Evolutionary conservation across 2,113 vertebrate species (phyloP).

Genomic region (Planiliza haematocheilus): DNA sequence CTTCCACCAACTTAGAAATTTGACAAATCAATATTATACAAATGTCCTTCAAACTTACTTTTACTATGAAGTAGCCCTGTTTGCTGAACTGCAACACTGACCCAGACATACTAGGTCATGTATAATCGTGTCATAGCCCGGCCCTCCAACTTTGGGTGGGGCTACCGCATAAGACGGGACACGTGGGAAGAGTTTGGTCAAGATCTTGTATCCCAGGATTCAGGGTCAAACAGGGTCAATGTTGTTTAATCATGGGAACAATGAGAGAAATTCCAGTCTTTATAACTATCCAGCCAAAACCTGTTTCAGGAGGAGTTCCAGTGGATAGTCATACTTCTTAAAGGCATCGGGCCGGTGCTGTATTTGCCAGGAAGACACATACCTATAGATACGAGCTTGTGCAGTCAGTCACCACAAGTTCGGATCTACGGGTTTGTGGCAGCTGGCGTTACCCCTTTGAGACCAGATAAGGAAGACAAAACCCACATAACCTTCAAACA

Average conservation of each 20-base stretch:
- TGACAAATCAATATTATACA: background rate
- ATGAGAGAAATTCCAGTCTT: constrained; percentile 14
- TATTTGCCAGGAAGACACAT: constrained; percentile 90
- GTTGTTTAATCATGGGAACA: constrained; percentile 3
- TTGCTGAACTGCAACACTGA: constrained; percentile 15
- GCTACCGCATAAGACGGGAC: constrained; percentile 42
- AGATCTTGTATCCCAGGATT: constrained; percentile 15
- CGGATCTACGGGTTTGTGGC: constrained; percentile 99
- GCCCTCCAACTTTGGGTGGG: constrained; percentile 59
- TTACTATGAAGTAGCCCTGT: background rate
- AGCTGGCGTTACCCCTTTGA: constrained; percentile 85
- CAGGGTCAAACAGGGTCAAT: constrained; percentile 8
- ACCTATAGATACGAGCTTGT: constrained; percentile 99
- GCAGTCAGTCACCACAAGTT: constrained; percentile 95
- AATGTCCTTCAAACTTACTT: background rate
- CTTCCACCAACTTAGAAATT: background rate
- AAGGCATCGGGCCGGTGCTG: constrained; percentile 54
- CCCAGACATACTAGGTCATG: constrained; percentile 12
- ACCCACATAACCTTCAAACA: constrained; percentile 18
- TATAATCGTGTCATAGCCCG: constrained; percentile 37
- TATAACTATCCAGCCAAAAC: constrained; percentile 21
- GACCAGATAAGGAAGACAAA: constrained; percentile 32
- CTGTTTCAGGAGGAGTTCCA: constrained; percentile 7
- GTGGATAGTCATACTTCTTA: constrained; percentile 12
- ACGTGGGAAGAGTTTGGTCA: constrained; percentile 10